These are phyloP conservation scores for Fregata magnificens DNA, from an alignment of 2,113 vertebrate genomes.

Conservation along the genomic window DNA sequence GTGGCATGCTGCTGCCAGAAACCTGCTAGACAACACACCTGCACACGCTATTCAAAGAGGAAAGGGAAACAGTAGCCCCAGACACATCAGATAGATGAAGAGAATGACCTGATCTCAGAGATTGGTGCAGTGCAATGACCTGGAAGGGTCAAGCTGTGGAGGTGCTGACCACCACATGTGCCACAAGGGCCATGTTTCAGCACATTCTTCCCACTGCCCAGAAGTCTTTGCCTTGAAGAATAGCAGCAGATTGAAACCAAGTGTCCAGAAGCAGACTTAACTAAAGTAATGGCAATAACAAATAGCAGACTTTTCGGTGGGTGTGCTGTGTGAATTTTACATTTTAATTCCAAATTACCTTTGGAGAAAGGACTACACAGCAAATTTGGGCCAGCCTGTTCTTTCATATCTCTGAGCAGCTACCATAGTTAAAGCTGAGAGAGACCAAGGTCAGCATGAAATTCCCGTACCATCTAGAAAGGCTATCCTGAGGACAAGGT, in stretches of 20 bases:
- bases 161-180: background rate
- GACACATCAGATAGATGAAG: background rate
- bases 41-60: background rate
- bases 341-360: background rate
- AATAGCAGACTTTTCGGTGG: background rate
- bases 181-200: background rate
- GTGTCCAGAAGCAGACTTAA: background rate
- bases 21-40: background rate
- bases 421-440: background rate
- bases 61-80: background rate
- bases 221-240: background rate
- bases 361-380: background rate
- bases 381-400: background rate
- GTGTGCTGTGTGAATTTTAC: background rate
- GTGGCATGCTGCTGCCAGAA: background rate
- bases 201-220: background rate
- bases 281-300: background rate
- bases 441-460: background rate
- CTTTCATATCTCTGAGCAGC: background rate
- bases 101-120: background rate
- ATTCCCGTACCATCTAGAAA: background rate
- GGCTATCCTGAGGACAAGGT: constrained; percentile 72
- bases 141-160: background rate
- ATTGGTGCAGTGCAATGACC: background rate
- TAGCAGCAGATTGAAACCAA: background rate